Base-by-base conservation (phyloP, 2,888 invertebrate genomes). In the Phyto melanocephala region DNA sequence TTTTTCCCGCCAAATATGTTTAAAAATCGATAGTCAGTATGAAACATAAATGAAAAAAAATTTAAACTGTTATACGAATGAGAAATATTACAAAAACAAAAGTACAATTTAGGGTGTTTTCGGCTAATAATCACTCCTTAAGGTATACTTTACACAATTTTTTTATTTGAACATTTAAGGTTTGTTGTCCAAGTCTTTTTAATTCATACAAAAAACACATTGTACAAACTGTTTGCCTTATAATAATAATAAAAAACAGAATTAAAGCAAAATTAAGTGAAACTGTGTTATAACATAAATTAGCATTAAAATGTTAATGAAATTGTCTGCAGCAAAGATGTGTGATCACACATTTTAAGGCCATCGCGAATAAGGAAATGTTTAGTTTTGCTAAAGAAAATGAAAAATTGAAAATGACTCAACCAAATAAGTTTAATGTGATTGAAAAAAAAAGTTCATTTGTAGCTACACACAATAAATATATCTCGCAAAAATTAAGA, bases 131-230 rank as follows among this genome's bases (percentile, higher is more conserved):
- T 0, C 13, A 45, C n/a, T 4, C 4, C 5, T 2, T 11, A 15
- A 56, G 22, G 7, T 72, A 62, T 28, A 40, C 40, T 52, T 37
- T 20, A 22, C 2, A 24, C 2, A 8, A 13, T 37, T n/a, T 4
- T 17, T 11, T 47, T 20, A 47, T 2, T 1, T 6, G 24, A 13
- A 1, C 20, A 0, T 35, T 6, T 40, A 52, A n/a, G 3, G 77
- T 62, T 62, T 54, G 62, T 35, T 35, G 54, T 45, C 54, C 24
- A 45, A 77, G 33, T 70, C 62, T 77, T 77, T 77, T 62, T 24
- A 0, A 8, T 8, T 15, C 40, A n/a, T 11, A 20, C 11, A 24
- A n/a, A n/a, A n/a, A 2, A 15, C 13, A 24, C 42, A 40, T 1
- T 1, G n/a, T 5, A 37, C 2, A 5, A 0, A 10, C 5, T 11